Percentiles rank a stretch among this genome's conserved stretches.
These are phyloP conservation scores for Ornithorhynchus anatinus DNA, from an alignment of 2,113 vertebrate genomes.

Conservation along the genomic window DNA sequence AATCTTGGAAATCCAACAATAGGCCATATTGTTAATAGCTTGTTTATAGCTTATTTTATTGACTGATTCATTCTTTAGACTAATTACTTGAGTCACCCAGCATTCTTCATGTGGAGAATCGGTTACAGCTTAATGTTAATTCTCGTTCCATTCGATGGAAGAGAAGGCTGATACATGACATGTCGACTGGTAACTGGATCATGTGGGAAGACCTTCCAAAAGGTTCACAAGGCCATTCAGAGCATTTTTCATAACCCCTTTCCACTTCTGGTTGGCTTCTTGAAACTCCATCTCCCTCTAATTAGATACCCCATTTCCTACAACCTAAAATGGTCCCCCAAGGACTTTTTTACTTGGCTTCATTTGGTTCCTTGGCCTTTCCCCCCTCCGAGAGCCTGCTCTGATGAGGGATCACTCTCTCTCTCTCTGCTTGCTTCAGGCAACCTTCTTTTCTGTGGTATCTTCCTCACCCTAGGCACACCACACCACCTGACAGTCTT, in stretches of 20 bases:
- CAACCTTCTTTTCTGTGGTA: no score
- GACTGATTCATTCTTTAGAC: slow-evolving; percentile 46
- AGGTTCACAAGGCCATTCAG: slow-evolving; percentile 35
- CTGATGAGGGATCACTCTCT: slow-evolving; percentile 35
- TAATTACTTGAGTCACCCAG: slow-evolving; percentile 48
- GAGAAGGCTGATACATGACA: not conserved
- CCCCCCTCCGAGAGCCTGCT: slow-evolving; percentile 7
- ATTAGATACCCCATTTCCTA: not conserved
- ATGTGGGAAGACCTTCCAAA: slow-evolving; percentile 11
- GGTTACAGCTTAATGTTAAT: slow-evolving; percentile 2
- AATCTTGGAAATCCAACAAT: slow-evolving; percentile 58
- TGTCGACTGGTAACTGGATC: slow-evolving; percentile 21
- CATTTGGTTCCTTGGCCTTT: no score
- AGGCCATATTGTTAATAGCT: slow-evolving; percentile 55
- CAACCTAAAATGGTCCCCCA: not conserved
- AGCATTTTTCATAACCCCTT: slow-evolving; percentile 37
- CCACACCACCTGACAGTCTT: no score
- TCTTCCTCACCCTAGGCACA: no score
- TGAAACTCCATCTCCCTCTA: slow-evolving; percentile 20
- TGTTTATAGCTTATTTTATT: slow-evolving; percentile 57
- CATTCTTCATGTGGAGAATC: slow-evolving; percentile 23
- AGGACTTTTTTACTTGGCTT: slow-evolving; percentile 4
- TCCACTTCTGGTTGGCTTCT: slow-evolving; percentile 43
- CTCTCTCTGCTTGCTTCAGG: no score
- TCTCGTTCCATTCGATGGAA: slow-evolving; percentile 33